Evolutionary conservation across 2,113 vertebrate species (phyloP).

Genomic region (Alectura lathami): DNA sequence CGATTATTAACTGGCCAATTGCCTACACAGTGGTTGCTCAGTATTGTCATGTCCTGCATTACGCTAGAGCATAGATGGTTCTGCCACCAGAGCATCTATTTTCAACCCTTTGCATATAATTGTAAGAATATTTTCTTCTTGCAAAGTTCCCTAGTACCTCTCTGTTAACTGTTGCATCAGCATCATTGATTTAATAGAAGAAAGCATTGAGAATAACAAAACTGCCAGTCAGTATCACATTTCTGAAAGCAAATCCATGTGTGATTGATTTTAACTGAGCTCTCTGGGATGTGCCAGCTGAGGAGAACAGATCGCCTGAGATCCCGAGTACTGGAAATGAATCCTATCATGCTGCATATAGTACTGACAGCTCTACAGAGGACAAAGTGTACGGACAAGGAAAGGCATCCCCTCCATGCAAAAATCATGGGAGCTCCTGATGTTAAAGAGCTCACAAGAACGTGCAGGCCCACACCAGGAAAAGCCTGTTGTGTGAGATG

Average conservation of each 20-base stretch:
- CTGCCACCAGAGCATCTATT: background rate
- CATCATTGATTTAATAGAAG: background rate
- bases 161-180: background rate
- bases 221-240: background rate
- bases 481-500: background rate
- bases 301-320: background rate
- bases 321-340: background rate
- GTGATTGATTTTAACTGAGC: background rate
- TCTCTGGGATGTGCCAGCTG: background rate
- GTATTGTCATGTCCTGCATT: background rate
- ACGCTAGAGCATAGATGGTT: background rate
- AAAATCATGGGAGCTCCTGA: background rate
- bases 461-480: background rate
- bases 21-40: background rate
- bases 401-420: background rate
- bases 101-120: background rate
- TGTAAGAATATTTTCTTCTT: background rate
- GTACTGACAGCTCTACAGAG: background rate
- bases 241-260: background rate
- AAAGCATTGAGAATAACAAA: background rate
- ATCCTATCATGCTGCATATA: background rate
- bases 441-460: background rate
- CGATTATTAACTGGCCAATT: background rate
- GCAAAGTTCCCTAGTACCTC: background rate
- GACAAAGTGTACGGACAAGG: background rate